Percentiles rank a stretch among this genome's conserved stretches.
Conservation (phyloP, 2,113 vertebrate genomes). For the Polyodon spathula region DNA sequence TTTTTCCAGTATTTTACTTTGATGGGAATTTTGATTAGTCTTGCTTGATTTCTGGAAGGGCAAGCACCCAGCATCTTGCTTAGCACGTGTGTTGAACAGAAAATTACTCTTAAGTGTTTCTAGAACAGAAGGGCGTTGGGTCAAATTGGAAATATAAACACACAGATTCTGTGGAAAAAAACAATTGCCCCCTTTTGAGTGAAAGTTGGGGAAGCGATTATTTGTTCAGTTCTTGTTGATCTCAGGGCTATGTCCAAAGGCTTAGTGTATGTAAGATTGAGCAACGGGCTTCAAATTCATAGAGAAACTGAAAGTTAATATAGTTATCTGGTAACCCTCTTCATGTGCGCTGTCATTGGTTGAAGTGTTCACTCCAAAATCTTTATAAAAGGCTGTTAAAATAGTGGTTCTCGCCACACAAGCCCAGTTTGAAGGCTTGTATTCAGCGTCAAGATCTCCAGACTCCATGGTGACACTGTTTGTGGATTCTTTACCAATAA, state of each 20-base stretch:
- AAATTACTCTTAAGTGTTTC: not conserved
- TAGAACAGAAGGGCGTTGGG: not conserved
- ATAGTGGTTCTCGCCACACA: too few species aligned
- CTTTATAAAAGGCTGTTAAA: too few species aligned
- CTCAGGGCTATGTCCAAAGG: not conserved
- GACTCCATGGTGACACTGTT: not conserved
- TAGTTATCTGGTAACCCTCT: too few species aligned
- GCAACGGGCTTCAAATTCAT: too few species aligned
- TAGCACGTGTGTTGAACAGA: not conserved
- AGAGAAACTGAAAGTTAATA: too few species aligned
- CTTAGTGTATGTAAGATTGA: too few species aligned
- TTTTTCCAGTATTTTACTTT: not conserved
- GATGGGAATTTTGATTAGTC: constrained; percentile 13
- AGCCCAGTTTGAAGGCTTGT: too few species aligned
- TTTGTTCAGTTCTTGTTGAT: not conserved
- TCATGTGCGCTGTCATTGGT: too few species aligned
- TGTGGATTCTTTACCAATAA: not conserved
- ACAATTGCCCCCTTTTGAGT: not conserved
- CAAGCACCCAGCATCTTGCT: not conserved
- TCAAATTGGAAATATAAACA: not conserved
- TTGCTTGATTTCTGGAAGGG: constrained; percentile 8
- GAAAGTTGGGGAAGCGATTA: not conserved
- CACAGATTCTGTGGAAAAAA: not conserved
- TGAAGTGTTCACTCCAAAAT: too few species aligned
- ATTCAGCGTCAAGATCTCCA: not conserved